Evolutionary conservation across 2,888 invertebrate genomes (phyloP), one percentile per base, ranked within the genome.

Genomic region (Calliphora vomitoria): DNA sequence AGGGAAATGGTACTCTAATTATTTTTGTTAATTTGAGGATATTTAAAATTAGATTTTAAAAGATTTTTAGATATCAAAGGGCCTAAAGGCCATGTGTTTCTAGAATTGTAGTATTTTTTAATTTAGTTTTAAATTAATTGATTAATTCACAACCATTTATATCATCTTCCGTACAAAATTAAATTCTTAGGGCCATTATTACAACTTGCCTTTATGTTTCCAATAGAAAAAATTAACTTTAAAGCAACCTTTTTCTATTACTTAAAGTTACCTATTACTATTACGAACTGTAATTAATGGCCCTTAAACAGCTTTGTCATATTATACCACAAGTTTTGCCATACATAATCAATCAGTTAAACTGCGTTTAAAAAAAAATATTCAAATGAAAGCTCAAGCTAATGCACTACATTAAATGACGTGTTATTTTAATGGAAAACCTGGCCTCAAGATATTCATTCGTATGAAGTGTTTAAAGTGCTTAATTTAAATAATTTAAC

Each of bases 401-500:
- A 55, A 55, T 25, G 15, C 53, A 50, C 50, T 4, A 50, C 4
- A 4, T 44, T 44, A 44, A 44, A 50, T 50, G 55, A 20, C 20
- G 10, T 55, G 20, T 15, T 55, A 53, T 13, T 60, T 31, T 13
- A 58, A 31, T 35, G 11, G 15, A 8, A 60, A 60, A 1, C 41
- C n/a, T 20, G 15, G 8, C 18, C 31, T 31, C 1, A n/a, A 60
- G n/a, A 8, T 5, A 74, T 74, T 20, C 1, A 55, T 55, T 55
- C 8, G 18, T 20, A 55, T 55, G 20, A 55, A 55, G 18, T 55
- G 18, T 55, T n/a, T 8, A 6, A 25, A 15, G 8, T 25, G 41
- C 8, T 58, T 58, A 25, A 44, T 58, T 6, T 41, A 58, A 72
- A 72, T 72, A 72, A 72, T 41, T 58, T 41, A 72, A 15, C 13